phyloP scores from a whole-genome alignment of 2,113 vertebrate genomes.

The Oriolus oriolus region DNA sequence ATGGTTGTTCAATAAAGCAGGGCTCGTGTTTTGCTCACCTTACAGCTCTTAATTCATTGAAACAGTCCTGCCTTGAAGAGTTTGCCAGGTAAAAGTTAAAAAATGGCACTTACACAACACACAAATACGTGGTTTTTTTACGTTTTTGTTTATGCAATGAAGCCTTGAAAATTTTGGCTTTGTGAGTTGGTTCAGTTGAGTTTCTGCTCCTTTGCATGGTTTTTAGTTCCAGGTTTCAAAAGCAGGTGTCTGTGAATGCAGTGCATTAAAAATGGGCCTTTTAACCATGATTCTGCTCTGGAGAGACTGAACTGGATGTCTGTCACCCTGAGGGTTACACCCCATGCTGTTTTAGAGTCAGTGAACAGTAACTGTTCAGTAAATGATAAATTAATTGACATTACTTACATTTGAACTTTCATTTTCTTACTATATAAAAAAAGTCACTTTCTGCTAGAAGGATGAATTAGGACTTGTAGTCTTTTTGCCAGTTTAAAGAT shows the following conservation, averaged over 20 bases:
- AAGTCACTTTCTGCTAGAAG: background rate
- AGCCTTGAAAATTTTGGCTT: background rate
- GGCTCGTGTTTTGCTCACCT: background rate
- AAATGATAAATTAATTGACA: background rate
- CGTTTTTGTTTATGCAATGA: background rate
- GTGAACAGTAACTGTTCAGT: background rate
- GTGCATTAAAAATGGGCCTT: background rate
- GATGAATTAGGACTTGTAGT: background rate
- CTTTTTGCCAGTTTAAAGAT: background rate
- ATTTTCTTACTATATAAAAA: background rate
- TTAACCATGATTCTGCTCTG: background rate
- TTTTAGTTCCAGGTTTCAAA: background rate
- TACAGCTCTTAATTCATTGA: background rate
- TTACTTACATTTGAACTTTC: background rate
- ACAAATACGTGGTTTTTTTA: background rate
- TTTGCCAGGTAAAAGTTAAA: background rate
- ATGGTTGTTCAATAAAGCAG: background rate
- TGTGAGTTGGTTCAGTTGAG: background rate
- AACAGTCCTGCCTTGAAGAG: background rate
- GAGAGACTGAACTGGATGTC: background rate
- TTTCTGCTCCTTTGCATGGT: background rate
- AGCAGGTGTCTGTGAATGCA: background rate
- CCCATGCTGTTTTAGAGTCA: background rate
- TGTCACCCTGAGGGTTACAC: background rate
- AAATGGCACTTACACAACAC: background rate